These are phyloP conservation scores for Poeciliopsis occidentalis DNA, from an alignment of 2,113 vertebrate species.

Conservation along the genomic window DNA sequence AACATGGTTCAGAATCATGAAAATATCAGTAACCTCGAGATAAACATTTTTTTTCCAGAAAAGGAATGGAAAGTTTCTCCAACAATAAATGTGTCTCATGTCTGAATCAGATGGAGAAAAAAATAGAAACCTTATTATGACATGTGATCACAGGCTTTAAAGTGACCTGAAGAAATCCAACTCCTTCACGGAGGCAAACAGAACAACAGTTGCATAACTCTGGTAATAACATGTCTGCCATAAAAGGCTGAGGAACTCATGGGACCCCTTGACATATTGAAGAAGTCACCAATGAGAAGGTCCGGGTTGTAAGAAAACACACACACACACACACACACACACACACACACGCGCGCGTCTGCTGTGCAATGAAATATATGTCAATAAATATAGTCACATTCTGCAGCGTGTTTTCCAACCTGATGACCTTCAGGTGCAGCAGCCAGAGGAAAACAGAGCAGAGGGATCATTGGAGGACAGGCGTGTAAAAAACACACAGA, in stretches of 20 bases:
- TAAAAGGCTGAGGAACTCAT: conserved; percentile 38
- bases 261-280: neutral
- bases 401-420: conserved; percentile 20
- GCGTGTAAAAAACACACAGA: neutral
- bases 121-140: neutral
- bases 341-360: conserved; percentile 2
- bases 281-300: neutral
- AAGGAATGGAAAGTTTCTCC: neutral
- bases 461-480: neutral
- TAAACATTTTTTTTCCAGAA: neutral
- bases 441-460: neutral
- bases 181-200: conserved; percentile 15
- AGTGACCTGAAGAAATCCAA: conserved; percentile 46
- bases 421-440: conserved; percentile 70
- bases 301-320: conserved; percentile 41
- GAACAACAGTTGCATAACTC: conserved; percentile 24
- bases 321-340: too few species aligned
- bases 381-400: conserved; percentile 61
- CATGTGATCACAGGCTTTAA: neutral
- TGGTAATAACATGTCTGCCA: conserved; percentile 15
- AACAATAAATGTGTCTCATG: neutral
- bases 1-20: neutral
- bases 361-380: conserved; percentile 59
- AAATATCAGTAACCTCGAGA: too few species aligned
- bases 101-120: neutral